Conservation (phyloP, 2,797 vertebrate species). For the Onychomys torridus region DNA sequence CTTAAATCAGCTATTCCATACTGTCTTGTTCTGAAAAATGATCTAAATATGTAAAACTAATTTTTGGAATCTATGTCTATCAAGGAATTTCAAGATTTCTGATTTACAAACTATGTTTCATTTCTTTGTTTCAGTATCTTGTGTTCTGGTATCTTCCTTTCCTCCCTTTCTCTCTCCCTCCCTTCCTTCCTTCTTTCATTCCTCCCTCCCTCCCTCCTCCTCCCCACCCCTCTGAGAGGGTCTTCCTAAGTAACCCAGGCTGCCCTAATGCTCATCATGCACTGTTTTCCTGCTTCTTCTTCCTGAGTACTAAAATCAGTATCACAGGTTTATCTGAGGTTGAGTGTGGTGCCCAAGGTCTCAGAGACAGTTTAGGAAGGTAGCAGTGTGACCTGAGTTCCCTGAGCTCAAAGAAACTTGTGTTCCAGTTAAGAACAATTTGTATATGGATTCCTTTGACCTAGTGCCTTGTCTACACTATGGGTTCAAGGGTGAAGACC, state of each 20-base stretch:
- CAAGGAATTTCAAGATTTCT: not conserved
- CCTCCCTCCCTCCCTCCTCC: not conserved
- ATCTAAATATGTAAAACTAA: not conserved
- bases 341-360: not conserved
- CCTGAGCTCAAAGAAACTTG: not conserved
- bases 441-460: not conserved
- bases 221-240: not conserved
- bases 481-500: no score
- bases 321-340: not conserved
- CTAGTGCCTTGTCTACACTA: not conserved
- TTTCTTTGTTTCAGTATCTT: not conserved
- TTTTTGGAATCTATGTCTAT: not conserved
- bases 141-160: no score
- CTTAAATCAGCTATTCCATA: not conserved
- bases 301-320: not conserved
- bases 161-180: no score
- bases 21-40: not conserved
- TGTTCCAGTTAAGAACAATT: not conserved
- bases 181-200: rapidly evolving
- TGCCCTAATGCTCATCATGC: not conserved
- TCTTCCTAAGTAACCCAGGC: not conserved
- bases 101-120: not conserved
- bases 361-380: rapidly evolving
- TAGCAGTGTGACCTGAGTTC: not conserved
- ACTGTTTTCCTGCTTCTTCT: not conserved